phyloP scores from a whole-genome alignment of 2,113 vertebrate genomes.

The Sinocyclocheilus rhinocerous region DNA sequence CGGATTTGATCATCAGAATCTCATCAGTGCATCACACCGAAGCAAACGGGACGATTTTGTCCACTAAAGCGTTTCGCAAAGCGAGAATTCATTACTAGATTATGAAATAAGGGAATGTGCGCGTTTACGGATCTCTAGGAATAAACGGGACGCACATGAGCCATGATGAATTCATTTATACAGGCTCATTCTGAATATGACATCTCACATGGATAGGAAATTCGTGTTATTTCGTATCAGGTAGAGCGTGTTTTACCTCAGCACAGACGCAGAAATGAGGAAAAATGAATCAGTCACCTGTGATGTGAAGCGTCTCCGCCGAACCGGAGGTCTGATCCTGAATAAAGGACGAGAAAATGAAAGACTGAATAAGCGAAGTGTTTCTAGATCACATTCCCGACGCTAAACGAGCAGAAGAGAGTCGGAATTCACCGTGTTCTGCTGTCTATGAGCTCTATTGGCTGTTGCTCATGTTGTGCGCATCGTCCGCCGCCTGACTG shows the following conservation, averaged over 20 bases:
- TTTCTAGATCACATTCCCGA: not conserved
- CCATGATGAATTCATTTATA: no score
- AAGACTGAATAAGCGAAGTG: not conserved
- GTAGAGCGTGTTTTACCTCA: not conserved
- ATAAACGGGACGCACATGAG: not conserved
- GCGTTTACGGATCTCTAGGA: slow-evolving; percentile 1
- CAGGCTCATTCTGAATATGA: not conserved
- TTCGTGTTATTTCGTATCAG: not conserved
- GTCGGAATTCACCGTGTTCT: not conserved
- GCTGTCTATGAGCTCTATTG: slow-evolving; percentile 3
- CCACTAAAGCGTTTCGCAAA: not conserved
- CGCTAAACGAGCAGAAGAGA: not conserved
- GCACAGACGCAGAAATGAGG: not conserved
- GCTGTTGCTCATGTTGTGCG: slow-evolving; percentile 40
- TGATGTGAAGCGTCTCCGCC: slow-evolving; percentile 13
- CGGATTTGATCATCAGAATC: not conserved
- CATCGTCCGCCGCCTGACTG: slow-evolving; percentile 32
- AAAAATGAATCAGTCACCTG: slow-evolving; percentile 20
- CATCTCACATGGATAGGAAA: not conserved
- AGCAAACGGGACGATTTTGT: not conserved
- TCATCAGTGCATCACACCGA: slow-evolving; percentile 8
- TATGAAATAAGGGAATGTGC: not conserved
- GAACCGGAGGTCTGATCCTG: not conserved
- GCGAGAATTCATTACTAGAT: not conserved
- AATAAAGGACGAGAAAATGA: not conserved